Base-by-base conservation (phyloP, 2,113 vertebrate species). In the Fulmarus glacialis region DNA sequence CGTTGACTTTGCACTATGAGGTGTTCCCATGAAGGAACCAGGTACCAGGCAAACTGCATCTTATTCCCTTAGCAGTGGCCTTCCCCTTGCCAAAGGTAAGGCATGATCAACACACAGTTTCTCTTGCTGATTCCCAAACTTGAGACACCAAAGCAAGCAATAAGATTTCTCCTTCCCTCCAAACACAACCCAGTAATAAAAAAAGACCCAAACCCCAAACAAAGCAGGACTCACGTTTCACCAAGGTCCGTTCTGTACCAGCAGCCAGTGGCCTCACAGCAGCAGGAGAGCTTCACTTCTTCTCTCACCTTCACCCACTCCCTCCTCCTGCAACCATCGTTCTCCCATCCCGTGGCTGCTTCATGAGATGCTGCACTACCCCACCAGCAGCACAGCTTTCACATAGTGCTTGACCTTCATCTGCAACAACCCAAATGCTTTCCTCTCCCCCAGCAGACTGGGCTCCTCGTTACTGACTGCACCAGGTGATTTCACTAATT, bases 401-500 rank as follows among this genome's bases (percentile, higher is more conserved):
- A 20, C 40, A 17, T 50, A 20, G 1, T 1, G 2, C 79, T 22
- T 0, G 1, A 2, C 52, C 38, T 22, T 9, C 66, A 3, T 0
- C n/a, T 4, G 11, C 50, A 63, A n/a, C n/a, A 55, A 12, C 32
- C 43, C 36, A 19, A 47, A 8, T 5, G 4, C 30, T 9, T 15
- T 20, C 11, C n/a, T 36, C 23, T 18, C 8, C 17, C 77, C 22
- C 7, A 3, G 7, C 22, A 17, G 36, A 5, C 67, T 11, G 4
- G 16, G 23, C 32, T 73, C 73, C 55, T 38, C 2, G 0, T 34
- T 75, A 4, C 16, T 18, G 5, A 0, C 27, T 13, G 23, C 1
- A 15, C 17, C 90, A 86, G 85, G 27, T 83, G 87, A 71, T 58
- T 67, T 6, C 94, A 58, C 71, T 70, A 16, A 30, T 23, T 2